A percentile compares a stretch with the other conserved stretches of the same genome.
Conservation (phyloP, 2,888 invertebrate genomes). For the Chelonus formosanus region DNA sequence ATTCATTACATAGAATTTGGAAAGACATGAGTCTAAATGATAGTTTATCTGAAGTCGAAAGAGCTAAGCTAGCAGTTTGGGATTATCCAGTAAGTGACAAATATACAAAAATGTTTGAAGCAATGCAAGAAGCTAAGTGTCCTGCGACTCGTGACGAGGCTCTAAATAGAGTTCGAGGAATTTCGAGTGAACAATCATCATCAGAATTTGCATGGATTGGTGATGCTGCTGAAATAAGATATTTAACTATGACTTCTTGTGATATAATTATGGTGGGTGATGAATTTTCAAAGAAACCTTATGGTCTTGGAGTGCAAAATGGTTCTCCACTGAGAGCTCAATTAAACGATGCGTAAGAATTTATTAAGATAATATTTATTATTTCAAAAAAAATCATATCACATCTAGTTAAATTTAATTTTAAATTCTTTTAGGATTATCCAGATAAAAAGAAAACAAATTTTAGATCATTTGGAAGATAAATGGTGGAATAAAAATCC, state of each 20-base stretch:
- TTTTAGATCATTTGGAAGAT: slow-evolving; percentile 92
- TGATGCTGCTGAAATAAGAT: slow-evolving; percentile 92
- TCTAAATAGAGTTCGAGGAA: slow-evolving; percentile 73
- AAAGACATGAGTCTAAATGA: slow-evolving; percentile 97
- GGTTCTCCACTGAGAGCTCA: slow-evolving; percentile 93
- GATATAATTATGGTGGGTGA: slow-evolving; percentile 93
- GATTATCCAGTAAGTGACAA: slow-evolving; percentile 99
- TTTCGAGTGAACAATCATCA: slow-evolving; percentile 73
- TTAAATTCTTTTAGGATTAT: slow-evolving; percentile 74
- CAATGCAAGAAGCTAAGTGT: slow-evolving; percentile 85
- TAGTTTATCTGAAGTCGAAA: slow-evolving; percentile 85
- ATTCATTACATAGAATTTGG: slow-evolving; percentile 80
- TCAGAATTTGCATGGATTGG: slow-evolving; percentile 89
- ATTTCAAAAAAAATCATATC: slow-evolving; percentile 1
- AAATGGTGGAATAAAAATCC: slow-evolving; percentile 96
- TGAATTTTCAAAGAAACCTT: slow-evolving; percentile 96
- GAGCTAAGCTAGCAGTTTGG: slow-evolving; percentile 97
- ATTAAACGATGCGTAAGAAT: slow-evolving; percentile 91
- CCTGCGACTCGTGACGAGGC: slow-evolving; percentile 85
- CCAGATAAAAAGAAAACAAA: slow-evolving; percentile 89
- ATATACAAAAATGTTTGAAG: slow-evolving; percentile 98
- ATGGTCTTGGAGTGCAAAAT: slow-evolving; percentile 96
- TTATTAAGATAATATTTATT: slow-evolving; percentile 11
- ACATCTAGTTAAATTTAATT: slow-evolving; percentile 11
- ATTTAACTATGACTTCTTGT: slow-evolving; percentile 82